phyloP scores from a whole-genome alignment of 2,888 invertebrate genomes.

The Trachelus stipa region DNA sequence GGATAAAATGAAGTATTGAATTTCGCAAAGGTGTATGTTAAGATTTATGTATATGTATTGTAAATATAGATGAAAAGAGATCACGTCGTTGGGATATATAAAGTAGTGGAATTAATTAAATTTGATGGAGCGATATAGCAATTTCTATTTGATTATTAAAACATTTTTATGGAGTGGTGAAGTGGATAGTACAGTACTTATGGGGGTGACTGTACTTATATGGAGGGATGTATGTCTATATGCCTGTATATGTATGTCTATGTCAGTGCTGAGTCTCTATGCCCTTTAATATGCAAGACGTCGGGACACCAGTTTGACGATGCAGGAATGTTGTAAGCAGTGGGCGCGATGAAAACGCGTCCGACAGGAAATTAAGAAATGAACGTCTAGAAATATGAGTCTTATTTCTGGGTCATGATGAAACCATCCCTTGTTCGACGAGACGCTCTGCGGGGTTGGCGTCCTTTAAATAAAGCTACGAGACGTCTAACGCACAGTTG shows the following conservation, averaged over 20 bases:
- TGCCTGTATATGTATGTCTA: not conserved
- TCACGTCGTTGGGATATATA: too few relatives aligned
- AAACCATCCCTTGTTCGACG: not conserved
- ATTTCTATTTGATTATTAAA: too few relatives aligned
- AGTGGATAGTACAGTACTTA: too few relatives aligned
- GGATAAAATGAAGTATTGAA: not conserved
- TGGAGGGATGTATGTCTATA: not conserved
- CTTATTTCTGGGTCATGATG: not conserved
- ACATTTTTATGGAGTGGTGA: too few relatives aligned
- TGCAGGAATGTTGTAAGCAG: not conserved
- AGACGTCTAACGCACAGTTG: constrained; percentile 6
- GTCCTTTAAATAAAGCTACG: constrained; percentile 14
- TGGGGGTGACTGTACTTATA: not conserved
- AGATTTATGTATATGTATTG: too few relatives aligned
- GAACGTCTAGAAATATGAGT: constrained; percentile 4
- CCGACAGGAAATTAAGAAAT: constrained; percentile 7
- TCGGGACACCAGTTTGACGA: not conserved
- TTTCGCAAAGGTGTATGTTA: too few relatives aligned
- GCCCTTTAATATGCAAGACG: constrained; percentile 2
- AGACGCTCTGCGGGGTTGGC: not conserved
- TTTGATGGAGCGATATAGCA: too few relatives aligned
- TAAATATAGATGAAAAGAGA: too few relatives aligned
- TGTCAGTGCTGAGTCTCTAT: not conserved
- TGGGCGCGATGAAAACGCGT: not conserved
- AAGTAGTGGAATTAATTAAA: too few relatives aligned